Conservation (phyloP, 2,797 vertebrate species). For the Adrianichthys oophorus region DNA sequence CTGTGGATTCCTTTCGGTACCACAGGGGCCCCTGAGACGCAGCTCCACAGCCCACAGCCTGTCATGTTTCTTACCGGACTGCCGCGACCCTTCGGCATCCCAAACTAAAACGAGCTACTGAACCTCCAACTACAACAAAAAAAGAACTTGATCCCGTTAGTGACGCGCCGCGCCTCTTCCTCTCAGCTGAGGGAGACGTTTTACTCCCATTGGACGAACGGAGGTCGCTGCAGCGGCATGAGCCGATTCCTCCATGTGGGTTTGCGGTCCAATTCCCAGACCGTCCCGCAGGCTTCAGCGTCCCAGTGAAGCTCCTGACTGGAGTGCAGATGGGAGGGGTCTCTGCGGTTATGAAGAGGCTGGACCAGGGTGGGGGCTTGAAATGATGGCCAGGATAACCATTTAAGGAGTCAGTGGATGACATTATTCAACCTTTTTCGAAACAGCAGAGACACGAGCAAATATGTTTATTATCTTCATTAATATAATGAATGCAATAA, state of each 20-base stretch:
- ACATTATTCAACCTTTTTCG: neutral
- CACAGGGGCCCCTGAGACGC: slow-evolving; percentile 53
- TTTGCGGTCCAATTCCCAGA: slow-evolving; percentile 71
- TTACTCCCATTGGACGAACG: slow-evolving; percentile 60
- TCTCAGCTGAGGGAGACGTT: slow-evolving; percentile 19
- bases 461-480: too few relatives aligned
- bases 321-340: slow-evolving; percentile 32
- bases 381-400: slow-evolving; percentile 1
- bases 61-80: too few relatives aligned
- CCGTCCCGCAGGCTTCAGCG: slow-evolving; percentile 38
- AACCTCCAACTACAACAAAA: neutral
- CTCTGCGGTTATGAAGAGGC: slow-evolving; percentile 23
- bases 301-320: slow-evolving; percentile 38
- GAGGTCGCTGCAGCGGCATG: slow-evolving; percentile 44
- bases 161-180: slow-evolving; percentile 39
- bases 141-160: slow-evolving; percentile 63
- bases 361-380: slow-evolving; percentile 55
- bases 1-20: slow-evolving; percentile 7
- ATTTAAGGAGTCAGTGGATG: slow-evolving; percentile 1
- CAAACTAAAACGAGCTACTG: slow-evolving; percentile 5
- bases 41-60: slow-evolving; percentile 52
- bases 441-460: neutral
- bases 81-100: too few relatives aligned
- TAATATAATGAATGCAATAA: too few relatives aligned
- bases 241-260: slow-evolving; percentile 59